Conservation (phyloP, 2,113 vertebrate genomes). For the Pleuronectes platessa region DNA sequence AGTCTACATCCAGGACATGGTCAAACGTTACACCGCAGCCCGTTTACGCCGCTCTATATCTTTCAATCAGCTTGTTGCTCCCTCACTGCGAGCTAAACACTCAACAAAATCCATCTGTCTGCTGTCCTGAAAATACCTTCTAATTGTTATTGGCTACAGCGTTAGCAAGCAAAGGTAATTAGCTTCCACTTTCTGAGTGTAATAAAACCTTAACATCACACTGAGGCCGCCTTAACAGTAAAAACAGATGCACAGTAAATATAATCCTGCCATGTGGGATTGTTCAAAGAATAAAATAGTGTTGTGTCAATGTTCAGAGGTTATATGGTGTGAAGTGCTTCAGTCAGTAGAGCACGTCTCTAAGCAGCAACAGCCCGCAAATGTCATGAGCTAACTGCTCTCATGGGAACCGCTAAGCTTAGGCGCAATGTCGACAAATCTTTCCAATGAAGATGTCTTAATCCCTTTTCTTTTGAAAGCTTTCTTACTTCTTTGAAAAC, state of each 20-base stretch:
- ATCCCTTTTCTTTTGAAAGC: neutral
- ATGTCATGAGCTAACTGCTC: neutral
- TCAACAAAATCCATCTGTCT: too few relatives aligned
- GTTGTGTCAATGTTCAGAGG: neutral
- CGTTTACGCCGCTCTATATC: too few relatives aligned
- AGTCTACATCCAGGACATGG: too few relatives aligned
- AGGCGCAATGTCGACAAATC: neutral
- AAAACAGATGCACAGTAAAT: neutral
- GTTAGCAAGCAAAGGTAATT: neutral
- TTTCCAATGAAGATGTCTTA: neutral
- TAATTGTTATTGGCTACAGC: too few relatives aligned
- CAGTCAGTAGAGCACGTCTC: neutral
- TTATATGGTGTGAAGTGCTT: conserved; percentile 5
- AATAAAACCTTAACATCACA: neutral
- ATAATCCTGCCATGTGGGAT: neutral
- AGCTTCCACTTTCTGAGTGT: neutral
- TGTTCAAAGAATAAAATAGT: neutral
- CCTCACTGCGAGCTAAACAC: too few relatives aligned
- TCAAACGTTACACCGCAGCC: too few relatives aligned
- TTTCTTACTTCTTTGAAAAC: neutral
- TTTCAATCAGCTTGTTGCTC: too few relatives aligned
- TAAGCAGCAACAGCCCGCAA: neutral
- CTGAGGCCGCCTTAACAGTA: neutral
- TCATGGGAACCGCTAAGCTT: neutral
- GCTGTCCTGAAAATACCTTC: too few relatives aligned